phyloP scores from a whole-genome alignment of 2,888 invertebrate species.

The Rapana venosa region DNA sequence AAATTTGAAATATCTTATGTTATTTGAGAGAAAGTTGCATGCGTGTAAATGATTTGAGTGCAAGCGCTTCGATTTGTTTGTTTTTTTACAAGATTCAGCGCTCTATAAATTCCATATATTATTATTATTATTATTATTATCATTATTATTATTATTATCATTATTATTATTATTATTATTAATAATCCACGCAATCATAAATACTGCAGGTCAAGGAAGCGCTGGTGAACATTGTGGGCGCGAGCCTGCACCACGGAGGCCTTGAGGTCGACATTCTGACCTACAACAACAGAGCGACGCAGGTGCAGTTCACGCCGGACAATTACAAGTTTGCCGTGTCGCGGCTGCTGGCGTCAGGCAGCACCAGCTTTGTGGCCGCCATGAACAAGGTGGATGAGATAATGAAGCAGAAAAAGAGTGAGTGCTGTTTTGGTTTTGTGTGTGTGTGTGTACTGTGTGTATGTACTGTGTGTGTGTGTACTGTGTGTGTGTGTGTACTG shows the following conservation, averaged over 20 bases:
- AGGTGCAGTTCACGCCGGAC: constrained; percentile 46
- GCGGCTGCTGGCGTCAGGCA: constrained; percentile 41
- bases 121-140: no score
- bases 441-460: neutral
- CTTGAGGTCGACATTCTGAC: constrained; percentile 54
- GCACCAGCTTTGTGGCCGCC: constrained; percentile 56
- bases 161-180: no score
- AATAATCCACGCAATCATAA: neutral
- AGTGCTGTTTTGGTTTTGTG: neutral
- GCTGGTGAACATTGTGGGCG: constrained; percentile 50
- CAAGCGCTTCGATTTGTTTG: no score
- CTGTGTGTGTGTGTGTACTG: neutral
- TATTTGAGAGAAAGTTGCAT: no score
- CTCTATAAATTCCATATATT: no score
- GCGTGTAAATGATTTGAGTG: no score
- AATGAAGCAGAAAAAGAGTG: constrained; percentile 33
- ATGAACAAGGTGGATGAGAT: constrained; percentile 52
- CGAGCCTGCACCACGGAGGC: constrained; percentile 43
- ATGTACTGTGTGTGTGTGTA: neutral
- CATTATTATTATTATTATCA: no score
- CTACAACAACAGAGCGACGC: constrained; percentile 48
- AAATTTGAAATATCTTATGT: no score
- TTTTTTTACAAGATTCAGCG: no score
- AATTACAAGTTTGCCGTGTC: constrained; percentile 51
- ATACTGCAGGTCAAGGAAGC: constrained; percentile 55